phyloP scores from a whole-genome alignment of 2,888 invertebrate genomes.

The Colostygia pectinataria region DNA sequence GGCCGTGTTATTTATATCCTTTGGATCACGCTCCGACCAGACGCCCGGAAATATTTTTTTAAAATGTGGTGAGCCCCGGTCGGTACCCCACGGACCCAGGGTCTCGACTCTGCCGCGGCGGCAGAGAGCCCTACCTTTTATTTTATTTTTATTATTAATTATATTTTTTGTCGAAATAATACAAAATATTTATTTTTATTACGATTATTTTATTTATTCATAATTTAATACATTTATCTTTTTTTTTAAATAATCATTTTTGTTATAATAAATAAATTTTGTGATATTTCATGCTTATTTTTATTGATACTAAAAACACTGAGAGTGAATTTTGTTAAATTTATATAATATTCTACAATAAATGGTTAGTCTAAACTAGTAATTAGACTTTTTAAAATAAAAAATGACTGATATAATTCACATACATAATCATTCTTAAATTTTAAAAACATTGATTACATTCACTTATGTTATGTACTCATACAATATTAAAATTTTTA shows the following conservation, averaged over 20 bases:
- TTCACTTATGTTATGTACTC: constrained; percentile 51
- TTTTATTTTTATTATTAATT: no score
- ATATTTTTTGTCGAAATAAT: constrained; percentile 17
- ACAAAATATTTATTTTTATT: constrained; percentile 41
- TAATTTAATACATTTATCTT: constrained; percentile 61
- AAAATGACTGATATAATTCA: constrained; percentile 58
- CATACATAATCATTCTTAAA: constrained; percentile 34
- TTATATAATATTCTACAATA: constrained; percentile 57
- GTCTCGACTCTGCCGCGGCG: no score
- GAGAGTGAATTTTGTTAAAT: constrained; percentile 49
- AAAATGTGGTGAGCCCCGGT: no score
- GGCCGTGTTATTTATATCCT: no score
- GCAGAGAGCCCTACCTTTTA: no score
- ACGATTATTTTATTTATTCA: constrained; percentile 76
- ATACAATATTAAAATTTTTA: constrained; percentile 51
- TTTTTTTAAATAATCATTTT: constrained; percentile 60
- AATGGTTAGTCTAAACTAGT: constrained; percentile 52
- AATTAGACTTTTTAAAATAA: constrained; percentile 43
- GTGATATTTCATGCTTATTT: constrained; percentile 37
- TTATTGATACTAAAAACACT: constrained; percentile 50
- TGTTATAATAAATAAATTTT: constrained; percentile 31
- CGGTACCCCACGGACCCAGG: no score
- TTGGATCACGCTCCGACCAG: no score
- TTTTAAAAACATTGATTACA: constrained; percentile 65
- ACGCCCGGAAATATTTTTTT: no score